A percentile compares a stretch with the other conserved stretches of the same genome.
These are phyloP conservation scores for Epizoanthus stellaris DNA, from an alignment of 92 coral and sea anemone species.

Conservation along the genomic window DNA sequence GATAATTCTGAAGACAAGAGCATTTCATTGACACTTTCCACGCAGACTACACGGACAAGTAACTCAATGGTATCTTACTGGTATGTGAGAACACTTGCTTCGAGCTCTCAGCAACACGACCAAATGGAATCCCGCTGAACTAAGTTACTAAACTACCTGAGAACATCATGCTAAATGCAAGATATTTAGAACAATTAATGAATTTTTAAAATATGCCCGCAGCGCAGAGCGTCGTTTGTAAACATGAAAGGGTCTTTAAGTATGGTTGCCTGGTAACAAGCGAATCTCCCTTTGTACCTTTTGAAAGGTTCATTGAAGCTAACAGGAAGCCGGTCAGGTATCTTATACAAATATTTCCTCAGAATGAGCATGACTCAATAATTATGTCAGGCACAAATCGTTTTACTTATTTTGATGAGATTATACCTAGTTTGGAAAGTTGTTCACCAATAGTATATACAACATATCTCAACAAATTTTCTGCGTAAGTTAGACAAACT, in stretches of 20 bases:
- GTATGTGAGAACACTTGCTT: not conserved
- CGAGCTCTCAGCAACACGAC: not conserved
- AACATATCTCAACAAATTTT: too few relatives aligned
- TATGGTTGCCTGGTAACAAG: conserved; percentile 24
- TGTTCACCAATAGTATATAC: too few relatives aligned
- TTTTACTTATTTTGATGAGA: too few relatives aligned
- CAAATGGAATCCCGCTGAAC: not conserved
- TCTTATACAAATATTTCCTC: conserved; percentile 22
- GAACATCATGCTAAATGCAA: too few relatives aligned
- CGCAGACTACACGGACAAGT: not conserved
- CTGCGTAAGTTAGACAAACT: too few relatives aligned
- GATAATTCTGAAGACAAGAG: conserved; percentile 6
- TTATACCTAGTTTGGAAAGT: too few relatives aligned
- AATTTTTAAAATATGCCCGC: too few relatives aligned
- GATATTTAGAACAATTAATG: too few relatives aligned
- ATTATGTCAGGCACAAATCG: too few relatives aligned
- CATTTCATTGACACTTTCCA: not conserved
- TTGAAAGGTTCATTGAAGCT: conserved; percentile 17
- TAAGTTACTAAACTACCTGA: not conserved
- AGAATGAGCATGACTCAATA: not conserved
- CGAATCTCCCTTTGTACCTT: conserved; percentile 7
- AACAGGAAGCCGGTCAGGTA: conserved; percentile 41
- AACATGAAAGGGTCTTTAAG: conserved; percentile 25
- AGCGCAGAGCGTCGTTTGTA: conserved; percentile 16
- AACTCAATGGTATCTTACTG: not conserved